These are phyloP conservation scores for Machimus atricapillus DNA, from an alignment of 2,888 invertebrate genomes.

Conservation along the genomic window DNA sequence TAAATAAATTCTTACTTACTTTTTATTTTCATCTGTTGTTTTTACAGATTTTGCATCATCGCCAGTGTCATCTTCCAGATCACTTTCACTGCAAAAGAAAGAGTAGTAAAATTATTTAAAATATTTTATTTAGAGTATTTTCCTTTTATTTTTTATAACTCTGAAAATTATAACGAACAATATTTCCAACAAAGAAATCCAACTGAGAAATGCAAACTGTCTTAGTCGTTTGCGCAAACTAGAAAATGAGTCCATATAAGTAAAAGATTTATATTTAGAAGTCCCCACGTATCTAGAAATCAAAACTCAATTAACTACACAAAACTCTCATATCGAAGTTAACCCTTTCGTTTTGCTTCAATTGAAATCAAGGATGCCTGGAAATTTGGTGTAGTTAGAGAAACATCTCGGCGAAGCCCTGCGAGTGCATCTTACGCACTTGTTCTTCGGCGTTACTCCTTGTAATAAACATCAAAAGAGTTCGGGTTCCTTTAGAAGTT, in stretches of 20 bases:
- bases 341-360: neutral
- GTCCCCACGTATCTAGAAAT: neutral
- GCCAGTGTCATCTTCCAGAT: constrained; percentile 72
- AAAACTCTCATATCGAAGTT: neutral
- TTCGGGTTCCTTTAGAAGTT: neutral
- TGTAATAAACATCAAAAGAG: neutral
- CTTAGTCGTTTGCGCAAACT: neutral
- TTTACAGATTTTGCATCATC: constrained; percentile 74
- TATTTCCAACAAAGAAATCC: too few relatives aligned
- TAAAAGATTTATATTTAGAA: neutral
- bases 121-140: too few relatives aligned
- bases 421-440: neutral
- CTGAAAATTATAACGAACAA: too few relatives aligned
- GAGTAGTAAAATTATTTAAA: too few relatives aligned
- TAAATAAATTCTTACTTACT: constrained; percentile 63
- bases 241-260: neutral
- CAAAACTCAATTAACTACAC: neutral
- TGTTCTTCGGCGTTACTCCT: neutral
- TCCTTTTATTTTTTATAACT: too few relatives aligned
- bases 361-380: neutral
- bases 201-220: too few relatives aligned
- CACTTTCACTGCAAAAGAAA: constrained; percentile 64
- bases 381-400: neutral
- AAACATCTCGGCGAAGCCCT: neutral
- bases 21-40: constrained; percentile 72